Evolutionary conservation across 2,888 invertebrate species (phyloP).

Genomic region (Adelognathus sp.): DNA sequence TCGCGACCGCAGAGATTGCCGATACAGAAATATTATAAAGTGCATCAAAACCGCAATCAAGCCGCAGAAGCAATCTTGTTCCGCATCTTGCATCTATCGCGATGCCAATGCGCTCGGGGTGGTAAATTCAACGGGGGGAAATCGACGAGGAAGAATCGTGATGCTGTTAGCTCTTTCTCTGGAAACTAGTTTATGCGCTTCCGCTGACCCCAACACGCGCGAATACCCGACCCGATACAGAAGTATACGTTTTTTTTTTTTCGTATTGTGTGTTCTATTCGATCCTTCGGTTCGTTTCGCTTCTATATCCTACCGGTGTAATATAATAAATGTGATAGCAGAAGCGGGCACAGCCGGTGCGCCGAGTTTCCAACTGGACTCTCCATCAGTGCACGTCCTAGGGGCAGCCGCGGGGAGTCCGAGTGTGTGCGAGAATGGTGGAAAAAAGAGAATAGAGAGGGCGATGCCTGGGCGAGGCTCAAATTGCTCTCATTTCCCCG

Average conservation of each 20-base stretch:
- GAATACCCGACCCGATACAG: conserved; percentile 38
- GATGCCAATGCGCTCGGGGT: conserved; percentile 19
- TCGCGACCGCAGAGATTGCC: conserved; percentile 30
- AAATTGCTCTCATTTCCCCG: conserved; percentile 71
- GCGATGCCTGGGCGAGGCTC: conserved; percentile 58
- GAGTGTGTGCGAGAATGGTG: conserved; percentile 1
- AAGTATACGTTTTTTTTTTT: conserved; percentile 56
- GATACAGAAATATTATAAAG: conserved; percentile 41
- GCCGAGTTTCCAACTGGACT: conserved; percentile 57
- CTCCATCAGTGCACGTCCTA: conserved; percentile 63
- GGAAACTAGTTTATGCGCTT: conserved; percentile 51
- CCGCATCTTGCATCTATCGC: conserved; percentile 23
- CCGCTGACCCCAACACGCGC: conserved; percentile 12
- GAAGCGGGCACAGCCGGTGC: conserved; percentile 63
- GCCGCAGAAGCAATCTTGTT: conserved; percentile 53
- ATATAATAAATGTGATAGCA: conserved; percentile 70
- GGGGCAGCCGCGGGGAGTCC: conserved; percentile 58
- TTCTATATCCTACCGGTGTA: conserved; percentile 54
- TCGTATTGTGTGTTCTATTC: conserved; percentile 49
- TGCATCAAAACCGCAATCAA: conserved; percentile 42
- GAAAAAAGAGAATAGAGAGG: conserved; percentile 1
- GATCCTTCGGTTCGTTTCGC: conserved; percentile 44
- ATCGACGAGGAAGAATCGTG: conserved; percentile 49
- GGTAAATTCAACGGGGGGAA: neutral
- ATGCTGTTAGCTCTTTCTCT: conserved; percentile 39